phyloP scores from a whole-genome alignment of 2,797 vertebrate genomes.

The Sebastes aleutianus region DNA sequence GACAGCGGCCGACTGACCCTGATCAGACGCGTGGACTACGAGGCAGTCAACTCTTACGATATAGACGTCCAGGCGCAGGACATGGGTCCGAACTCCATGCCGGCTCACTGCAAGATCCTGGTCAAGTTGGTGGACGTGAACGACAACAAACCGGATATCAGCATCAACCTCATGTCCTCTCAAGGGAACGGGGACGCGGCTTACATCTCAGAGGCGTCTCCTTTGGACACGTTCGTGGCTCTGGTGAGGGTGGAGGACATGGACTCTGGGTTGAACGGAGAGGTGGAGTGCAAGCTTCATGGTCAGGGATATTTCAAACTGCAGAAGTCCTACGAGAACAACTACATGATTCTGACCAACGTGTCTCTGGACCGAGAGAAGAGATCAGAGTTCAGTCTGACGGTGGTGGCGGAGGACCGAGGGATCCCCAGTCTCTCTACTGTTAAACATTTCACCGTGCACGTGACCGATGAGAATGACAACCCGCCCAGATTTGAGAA shows the following conservation, averaged over 20 bases:
- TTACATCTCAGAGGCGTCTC: slow-evolving; percentile 90
- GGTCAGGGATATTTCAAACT: slow-evolving; percentile 95
- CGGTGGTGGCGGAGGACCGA: slow-evolving; percentile 93
- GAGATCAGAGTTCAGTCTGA: slow-evolving; percentile 93
- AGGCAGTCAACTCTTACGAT: slow-evolving; percentile 90
- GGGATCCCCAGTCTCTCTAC: slow-evolving; percentile 92
- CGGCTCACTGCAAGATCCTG: slow-evolving; percentile 96
- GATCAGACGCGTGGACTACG: slow-evolving; percentile 91
- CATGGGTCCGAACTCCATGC: slow-evolving; percentile 96
- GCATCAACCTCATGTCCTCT: slow-evolving; percentile 91
- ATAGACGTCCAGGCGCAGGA: slow-evolving; percentile 97
- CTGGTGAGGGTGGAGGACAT: slow-evolving; percentile 93
- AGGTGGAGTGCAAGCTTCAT: slow-evolving; percentile 90
- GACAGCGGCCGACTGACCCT: slow-evolving; percentile 92
- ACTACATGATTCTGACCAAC: slow-evolving; percentile 96
- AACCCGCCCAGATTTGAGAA: slow-evolving; percentile 94
- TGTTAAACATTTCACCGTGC: slow-evolving; percentile 94
- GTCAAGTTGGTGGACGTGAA: slow-evolving; percentile 95
- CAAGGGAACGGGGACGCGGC: slow-evolving; percentile 92
- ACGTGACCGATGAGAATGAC: slow-evolving; percentile 94
- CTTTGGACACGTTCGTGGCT: slow-evolving; percentile 92
- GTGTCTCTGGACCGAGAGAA: slow-evolving; percentile 92
- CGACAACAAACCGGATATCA: slow-evolving; percentile 96
- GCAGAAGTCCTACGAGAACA: slow-evolving; percentile 94
- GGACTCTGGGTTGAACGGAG: slow-evolving; percentile 92